Percentiles rank a stretch among this genome's conserved stretches.
Conservation (phyloP, 2,113 vertebrate species). For the Chrysemys picta region DNA sequence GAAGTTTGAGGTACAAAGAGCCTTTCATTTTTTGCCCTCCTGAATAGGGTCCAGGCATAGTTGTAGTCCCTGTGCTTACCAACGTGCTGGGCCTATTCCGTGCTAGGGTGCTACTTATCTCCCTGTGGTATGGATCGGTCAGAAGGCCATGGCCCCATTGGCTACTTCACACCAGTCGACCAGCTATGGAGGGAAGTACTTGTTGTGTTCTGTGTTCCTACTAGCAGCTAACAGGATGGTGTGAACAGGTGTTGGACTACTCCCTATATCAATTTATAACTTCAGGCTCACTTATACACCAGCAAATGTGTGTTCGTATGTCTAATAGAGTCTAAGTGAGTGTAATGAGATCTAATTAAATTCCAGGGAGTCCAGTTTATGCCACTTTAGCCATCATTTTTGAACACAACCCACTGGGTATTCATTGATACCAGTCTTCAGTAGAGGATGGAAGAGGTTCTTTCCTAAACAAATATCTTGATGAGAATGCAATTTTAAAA, state of each 20-base stretch:
- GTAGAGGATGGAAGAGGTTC: accelerated
- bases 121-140: not conserved
- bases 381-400: not conserved
- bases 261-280: not conserved
- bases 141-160: not conserved
- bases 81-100: not conserved
- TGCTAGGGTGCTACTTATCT: not conserved
- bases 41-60: not conserved
- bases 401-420: not conserved
- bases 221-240: accelerated
- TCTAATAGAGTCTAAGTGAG: too few relatives aligned
- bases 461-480: not conserved
- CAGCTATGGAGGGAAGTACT: not conserved
- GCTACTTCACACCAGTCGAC: not conserved
- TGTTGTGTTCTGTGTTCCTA: not conserved
- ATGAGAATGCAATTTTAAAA: not conserved
- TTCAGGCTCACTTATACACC: not conserved
- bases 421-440: not conserved
- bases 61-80: not conserved
- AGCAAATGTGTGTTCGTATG: too few relatives aligned
- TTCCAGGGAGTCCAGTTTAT: not conserved
- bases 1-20: not conserved
- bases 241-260: not conserved
- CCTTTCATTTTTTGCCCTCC: not conserved
- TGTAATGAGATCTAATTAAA: not conserved